Base-by-base conservation (phyloP, 1,140 invertebrate species). In the Trichonephila inaurata region DNA sequence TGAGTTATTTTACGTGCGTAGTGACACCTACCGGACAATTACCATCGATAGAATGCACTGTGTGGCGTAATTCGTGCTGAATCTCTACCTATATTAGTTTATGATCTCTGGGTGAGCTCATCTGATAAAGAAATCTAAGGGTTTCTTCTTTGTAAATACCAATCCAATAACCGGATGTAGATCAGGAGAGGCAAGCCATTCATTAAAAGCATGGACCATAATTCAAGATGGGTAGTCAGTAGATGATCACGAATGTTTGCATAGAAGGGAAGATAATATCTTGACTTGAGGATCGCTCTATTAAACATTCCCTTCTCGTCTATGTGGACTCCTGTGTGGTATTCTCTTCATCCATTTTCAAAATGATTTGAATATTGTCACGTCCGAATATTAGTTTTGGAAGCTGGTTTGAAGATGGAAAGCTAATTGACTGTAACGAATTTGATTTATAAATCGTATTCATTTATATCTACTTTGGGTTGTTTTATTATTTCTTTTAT, bases 161-260 rank as follows among this genome's bases (percentile, higher is more conserved):
- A 10, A 82, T 69, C 66, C n/a, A 69, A 44, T 51, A 82, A 51
- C 77, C 77, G 77, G 77, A 82, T 82, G 33, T 21, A 82, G 24
- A 82, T 82, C 21, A 28, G 58, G n/a, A 69, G 66, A 69, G 21
- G 66, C 66, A 69, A 86, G 83, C 58, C 58, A 86, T 86, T 86
- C 21, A 86, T 86, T 86, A 86, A 44, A 21, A 61, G 21, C 83
- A 60, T 58, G 58, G 24, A 60, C 58, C 24, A 86, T 86, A 86
- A 86, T 86, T 86, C 83, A 86, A 86, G n/a, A 58, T 61, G 40
- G 44, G 44, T 69, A 61, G 83, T 60, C 58, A 86, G 10, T 10
- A 44, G 21, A 86, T 21, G n/a, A n/a, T 86, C 83, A 86, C 83
- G 83, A 61, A 60, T 82, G 77, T 82, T 82, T 82, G 77, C 77